Base-by-base conservation (phyloP, 2,113 vertebrate genomes). In the Hyaena hyaena region DNA sequence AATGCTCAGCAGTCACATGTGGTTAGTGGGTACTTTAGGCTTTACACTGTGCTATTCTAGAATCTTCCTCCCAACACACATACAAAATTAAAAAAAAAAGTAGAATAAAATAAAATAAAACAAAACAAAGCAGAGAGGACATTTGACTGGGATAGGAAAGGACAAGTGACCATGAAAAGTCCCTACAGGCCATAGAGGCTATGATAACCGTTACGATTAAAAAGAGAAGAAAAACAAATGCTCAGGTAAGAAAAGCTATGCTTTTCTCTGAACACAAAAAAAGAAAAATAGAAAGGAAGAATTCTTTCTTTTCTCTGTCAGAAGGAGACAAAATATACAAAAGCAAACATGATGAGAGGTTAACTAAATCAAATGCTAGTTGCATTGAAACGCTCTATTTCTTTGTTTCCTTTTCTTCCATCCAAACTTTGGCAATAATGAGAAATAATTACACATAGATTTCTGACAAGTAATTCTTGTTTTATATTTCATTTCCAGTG, bases 191-290 rank as follows among this genome's bases (percentile, higher is more conserved):
- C 50, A 43, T 7, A 55, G 65, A 92, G 58, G 43, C 28, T 48
- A 19, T 5, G 11, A 45, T 45, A 48, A 66, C 3, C 58, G 68
- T 83, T 58, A 43, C 2, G 0, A 26, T 63, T 39, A 43, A 65
- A 63, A 39, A 43, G 19, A 33, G 8, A 2, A 43, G 31, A 82
- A 23, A 35, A 71, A 55, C 14, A 82, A 76, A 80, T 4, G 6
- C 10, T 48, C 31, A 28, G 48, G 8, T 66, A 21, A 24, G 45
- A 61, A 91, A 71, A 74, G 19, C 6, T 63, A 61, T 19, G 12
- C 1, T 80, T n/a, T 94, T 88, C 61, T 61, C 61, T 68, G 63
- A 96, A 92, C 28, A 90, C 33, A 50, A 93, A 55, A 50, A 50
- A 55, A 55, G 50, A 77, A 33, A 81, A 82, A 73, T 33, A 91